Conservation (phyloP, 2,113 vertebrate species). For the Elephantulus edwardii region DNA sequence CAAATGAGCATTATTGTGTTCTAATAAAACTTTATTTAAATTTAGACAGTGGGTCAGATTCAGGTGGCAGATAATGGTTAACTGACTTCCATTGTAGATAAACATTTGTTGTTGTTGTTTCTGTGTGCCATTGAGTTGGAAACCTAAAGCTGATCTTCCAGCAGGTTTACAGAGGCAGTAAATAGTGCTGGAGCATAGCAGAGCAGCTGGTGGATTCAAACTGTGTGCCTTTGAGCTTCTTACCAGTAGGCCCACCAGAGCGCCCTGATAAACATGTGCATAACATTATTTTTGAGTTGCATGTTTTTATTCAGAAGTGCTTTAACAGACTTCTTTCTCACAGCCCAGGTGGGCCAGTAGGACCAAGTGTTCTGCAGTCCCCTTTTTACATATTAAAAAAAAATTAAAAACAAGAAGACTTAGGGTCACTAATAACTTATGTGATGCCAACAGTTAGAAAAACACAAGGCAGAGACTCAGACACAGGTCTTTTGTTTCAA, state of each 20-base stretch:
- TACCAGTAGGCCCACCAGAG: no score
- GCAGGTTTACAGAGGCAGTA: no score
- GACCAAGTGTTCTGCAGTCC: background rate
- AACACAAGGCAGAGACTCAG: background rate
- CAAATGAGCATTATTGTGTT: background rate
- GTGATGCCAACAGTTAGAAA: background rate
- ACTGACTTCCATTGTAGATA: background rate
- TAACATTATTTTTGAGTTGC: background rate
- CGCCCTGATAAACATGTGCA: no score
- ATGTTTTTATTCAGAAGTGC: background rate
- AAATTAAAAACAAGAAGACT: no score
- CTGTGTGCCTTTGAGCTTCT: no score
- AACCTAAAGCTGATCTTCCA: no score
- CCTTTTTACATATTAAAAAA: background rate
- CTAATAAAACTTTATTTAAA: conserved; percentile 60
- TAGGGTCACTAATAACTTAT: background rate
- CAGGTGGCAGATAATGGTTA: background rate
- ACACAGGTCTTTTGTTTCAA: background rate
- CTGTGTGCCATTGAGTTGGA: no score
- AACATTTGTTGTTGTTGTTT: no score
- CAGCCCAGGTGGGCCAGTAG: background rate
- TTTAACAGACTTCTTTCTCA: background rate
- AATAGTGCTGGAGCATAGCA: no score
- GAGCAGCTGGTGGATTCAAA: no score
- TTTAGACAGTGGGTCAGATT: background rate